These are phyloP conservation scores for Lycia hirtaria DNA, from an alignment of 2,888 invertebrate species.

Conservation along the genomic window DNA sequence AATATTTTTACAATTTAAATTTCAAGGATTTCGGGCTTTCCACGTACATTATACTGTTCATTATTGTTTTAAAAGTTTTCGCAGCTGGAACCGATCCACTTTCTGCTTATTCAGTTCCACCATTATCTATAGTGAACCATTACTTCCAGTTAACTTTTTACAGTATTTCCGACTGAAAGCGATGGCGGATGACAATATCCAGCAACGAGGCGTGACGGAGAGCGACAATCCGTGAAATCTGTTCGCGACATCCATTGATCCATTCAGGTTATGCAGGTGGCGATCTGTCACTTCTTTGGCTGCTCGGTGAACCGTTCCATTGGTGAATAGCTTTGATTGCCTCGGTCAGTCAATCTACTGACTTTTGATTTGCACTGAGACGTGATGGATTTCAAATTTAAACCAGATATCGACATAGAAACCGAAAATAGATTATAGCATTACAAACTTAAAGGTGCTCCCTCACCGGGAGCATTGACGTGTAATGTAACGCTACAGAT, in stretches of 20 bases:
- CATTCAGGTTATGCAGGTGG: conserved; percentile 32
- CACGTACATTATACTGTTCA: too few relatives aligned
- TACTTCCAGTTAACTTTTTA: conserved; percentile 35
- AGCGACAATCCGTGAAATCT: conserved; percentile 59
- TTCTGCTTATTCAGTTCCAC: conserved; percentile 33
- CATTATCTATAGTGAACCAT: conserved; percentile 34
- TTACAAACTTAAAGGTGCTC: too few relatives aligned
- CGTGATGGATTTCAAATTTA: too few relatives aligned
- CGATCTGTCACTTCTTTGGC: conserved; percentile 39
- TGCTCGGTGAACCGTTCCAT: conserved; percentile 13
- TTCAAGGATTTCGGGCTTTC: too few relatives aligned
- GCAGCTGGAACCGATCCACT: conserved; percentile 31
- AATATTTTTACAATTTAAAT: background rate
- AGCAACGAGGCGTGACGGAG: conserved; percentile 51
- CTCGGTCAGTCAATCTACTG: too few relatives aligned
- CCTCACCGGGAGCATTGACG: too few relatives aligned
- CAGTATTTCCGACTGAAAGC: conserved; percentile 33
- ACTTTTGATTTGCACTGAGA: too few relatives aligned
- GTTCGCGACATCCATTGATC: conserved; percentile 43
- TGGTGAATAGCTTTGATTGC: background rate
- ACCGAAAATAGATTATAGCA: too few relatives aligned
- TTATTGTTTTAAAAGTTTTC: conserved; percentile 9
- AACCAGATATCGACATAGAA: too few relatives aligned
- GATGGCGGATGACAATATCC: conserved; percentile 48
- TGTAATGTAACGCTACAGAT: too few relatives aligned